Evolutionary conservation across 30 jellyfish, hydroid and myxozoan species (phyloP), one percentile per base, ranked within the genome.

Genomic region (Turritopsis rubra): DNA sequence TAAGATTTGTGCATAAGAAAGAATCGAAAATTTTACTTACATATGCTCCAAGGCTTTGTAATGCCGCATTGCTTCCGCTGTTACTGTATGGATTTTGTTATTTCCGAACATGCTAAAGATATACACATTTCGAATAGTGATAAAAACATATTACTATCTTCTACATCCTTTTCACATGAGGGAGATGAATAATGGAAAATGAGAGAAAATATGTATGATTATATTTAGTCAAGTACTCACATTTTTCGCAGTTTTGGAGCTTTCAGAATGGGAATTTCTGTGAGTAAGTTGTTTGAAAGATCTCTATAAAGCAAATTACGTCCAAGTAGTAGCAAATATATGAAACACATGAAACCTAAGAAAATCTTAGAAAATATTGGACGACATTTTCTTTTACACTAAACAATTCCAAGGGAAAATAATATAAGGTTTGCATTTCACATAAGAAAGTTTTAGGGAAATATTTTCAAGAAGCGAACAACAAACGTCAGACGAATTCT

Each of bases 21-120:
- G 7, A 7, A 9, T 18, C 22, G 13, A 19, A 16, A 68, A 60
- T 21, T 18, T 7, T 23, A 80, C 93, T 84, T 70, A 90, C 97
- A 90, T 29, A 29, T 84, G 91, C 66, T 53, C 75, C 83, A 90
- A 20, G 52, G 74, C 73, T 8, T 65, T 68, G 66, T 90, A 80
- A 70, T 31, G 53, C 25, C 71, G 78, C 79, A 90, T 72, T 65
- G 87, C 87, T 24, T 75, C 87, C 31, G 81, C 83, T 20, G 65
- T 52, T 53, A 90, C 54, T 29, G 72, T 65, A 75, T 72, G 66
- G 66, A 90, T 90, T 25, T 81, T 81, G 88, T 90, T 90, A 18
- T 88, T 85, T 85, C 84, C 75, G 82, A 90, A 68, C 24, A 78
- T 75, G 84, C 97, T 90, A 75, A 24, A 21, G 41, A 0, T n/a